These are phyloP conservation scores for Spondyliosoma cantharus DNA, from an alignment of 2,797 vertebrate genomes.

Conservation along the genomic window DNA sequence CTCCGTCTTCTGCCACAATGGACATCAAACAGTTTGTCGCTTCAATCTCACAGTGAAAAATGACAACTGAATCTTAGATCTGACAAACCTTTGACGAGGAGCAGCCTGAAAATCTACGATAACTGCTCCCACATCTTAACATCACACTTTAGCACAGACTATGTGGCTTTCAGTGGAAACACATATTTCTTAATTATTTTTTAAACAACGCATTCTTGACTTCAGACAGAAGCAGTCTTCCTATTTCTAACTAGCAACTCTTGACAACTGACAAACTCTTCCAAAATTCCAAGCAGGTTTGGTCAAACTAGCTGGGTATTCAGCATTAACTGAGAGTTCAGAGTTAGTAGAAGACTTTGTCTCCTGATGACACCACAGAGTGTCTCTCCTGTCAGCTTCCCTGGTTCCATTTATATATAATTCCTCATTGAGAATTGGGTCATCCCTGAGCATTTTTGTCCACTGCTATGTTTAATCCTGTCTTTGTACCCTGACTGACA, in stretches of 20 bases:
- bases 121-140: neutral
- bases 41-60: slow-evolving; percentile 8
- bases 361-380: too few relatives aligned
- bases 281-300: too few relatives aligned
- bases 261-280: too few relatives aligned
- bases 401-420: too few relatives aligned
- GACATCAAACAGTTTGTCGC: slow-evolving; percentile 26
- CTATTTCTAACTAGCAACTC: neutral
- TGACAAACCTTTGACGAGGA: neutral
- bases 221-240: neutral
- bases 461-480: too few relatives aligned
- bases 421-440: too few relatives aligned
- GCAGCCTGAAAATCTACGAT: neutral
- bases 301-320: too few relatives aligned
- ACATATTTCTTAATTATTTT: neutral
- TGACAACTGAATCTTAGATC: slow-evolving; percentile 5
- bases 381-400: too few relatives aligned
- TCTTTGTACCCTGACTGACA: too few relatives aligned
- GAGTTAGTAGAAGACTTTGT: too few relatives aligned
- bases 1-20: slow-evolving; percentile 19
- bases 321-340: too few relatives aligned
- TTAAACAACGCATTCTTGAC: neutral
- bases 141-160: neutral
- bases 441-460: too few relatives aligned
- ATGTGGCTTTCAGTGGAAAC: neutral